A percentile compares a stretch with the other conserved stretches of the same genome.
Conservation (phyloP, 2,113 vertebrate genomes). For the Elgaria multicarinata region DNA sequence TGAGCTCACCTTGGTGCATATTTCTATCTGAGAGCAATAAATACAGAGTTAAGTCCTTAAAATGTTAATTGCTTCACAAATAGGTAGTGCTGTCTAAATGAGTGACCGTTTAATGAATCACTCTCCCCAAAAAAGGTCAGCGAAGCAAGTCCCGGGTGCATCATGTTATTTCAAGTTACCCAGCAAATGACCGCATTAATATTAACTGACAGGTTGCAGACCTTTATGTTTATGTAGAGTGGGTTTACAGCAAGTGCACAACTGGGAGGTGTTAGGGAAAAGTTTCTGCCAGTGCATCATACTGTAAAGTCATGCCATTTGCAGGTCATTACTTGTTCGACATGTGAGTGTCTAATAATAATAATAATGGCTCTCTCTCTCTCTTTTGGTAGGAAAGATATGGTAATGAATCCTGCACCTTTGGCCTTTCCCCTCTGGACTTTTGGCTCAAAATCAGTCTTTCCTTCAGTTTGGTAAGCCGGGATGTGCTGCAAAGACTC, state of each 20-base stretch:
- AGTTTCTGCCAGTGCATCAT: constrained; percentile 67
- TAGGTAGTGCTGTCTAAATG: constrained; percentile 72
- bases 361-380: background rate
- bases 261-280: constrained; percentile 73
- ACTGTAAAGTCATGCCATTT: constrained; percentile 59
- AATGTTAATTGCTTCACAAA: constrained; percentile 76
- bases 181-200: constrained; percentile 77
- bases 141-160: constrained; percentile 71
- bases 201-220: constrained; percentile 80
- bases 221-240: constrained; percentile 79
- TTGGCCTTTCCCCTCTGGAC: constrained; percentile 39
- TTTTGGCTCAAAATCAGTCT: constrained; percentile 23
- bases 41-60: constrained; percentile 72
- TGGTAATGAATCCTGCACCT: constrained; percentile 26
- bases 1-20: constrained; percentile 56
- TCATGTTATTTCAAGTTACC: constrained; percentile 77
- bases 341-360: constrained; percentile 41
- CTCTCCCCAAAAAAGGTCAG: constrained; percentile 71
- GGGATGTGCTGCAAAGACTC: constrained; percentile 11
- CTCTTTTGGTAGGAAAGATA: background rate
- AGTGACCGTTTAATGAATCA: constrained; percentile 79
- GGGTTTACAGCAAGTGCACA: constrained; percentile 72
- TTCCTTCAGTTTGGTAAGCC: constrained; percentile 16
- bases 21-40: constrained; percentile 69
- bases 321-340: constrained; percentile 59